Percentiles rank a stretch among this genome's conserved stretches.
phyloP scores from a whole-genome alignment of 2,797 vertebrate species.

The Acanthornis magna region DNA sequence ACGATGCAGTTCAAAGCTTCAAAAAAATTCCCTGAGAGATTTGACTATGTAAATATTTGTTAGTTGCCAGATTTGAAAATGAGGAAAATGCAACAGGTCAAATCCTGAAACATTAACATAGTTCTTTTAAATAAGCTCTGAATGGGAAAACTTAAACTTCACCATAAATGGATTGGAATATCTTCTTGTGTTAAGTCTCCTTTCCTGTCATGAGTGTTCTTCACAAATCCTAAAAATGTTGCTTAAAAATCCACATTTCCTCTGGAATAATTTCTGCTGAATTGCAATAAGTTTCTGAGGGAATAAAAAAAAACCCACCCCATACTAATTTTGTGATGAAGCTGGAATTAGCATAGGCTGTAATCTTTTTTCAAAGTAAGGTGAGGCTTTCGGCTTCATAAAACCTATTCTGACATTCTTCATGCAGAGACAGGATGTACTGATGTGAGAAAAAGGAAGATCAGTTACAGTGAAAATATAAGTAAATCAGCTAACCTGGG shows the following conservation, averaged over 20 bases:
- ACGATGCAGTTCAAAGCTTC: not conserved
- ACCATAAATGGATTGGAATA: not conserved
- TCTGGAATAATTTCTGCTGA: not conserved
- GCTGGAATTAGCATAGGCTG: not conserved
- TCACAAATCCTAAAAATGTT: not conserved
- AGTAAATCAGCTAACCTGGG: not conserved
- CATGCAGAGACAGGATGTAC: not conserved
- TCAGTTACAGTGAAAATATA: not conserved
- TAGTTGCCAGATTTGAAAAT: not conserved
- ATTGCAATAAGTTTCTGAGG: not conserved
- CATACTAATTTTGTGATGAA: not conserved
- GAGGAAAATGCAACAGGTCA: not conserved
- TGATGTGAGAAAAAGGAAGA: not conserved
- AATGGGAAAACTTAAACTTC: not conserved
- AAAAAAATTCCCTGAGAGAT: not conserved
- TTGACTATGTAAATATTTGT: slow-evolving; percentile 10
- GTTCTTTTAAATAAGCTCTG: not conserved
- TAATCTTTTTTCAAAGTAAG: not conserved
- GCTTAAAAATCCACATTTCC: not conserved
- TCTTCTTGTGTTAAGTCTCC: not conserved
- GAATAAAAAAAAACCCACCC: not conserved
- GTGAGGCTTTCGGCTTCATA: not conserved
- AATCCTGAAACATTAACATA: not conserved
- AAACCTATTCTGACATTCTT: not conserved
- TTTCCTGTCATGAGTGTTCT: not conserved